phyloP scores from a whole-genome alignment of 92 coral and sea anemone species.

The Blastomussa wellsi region DNA sequence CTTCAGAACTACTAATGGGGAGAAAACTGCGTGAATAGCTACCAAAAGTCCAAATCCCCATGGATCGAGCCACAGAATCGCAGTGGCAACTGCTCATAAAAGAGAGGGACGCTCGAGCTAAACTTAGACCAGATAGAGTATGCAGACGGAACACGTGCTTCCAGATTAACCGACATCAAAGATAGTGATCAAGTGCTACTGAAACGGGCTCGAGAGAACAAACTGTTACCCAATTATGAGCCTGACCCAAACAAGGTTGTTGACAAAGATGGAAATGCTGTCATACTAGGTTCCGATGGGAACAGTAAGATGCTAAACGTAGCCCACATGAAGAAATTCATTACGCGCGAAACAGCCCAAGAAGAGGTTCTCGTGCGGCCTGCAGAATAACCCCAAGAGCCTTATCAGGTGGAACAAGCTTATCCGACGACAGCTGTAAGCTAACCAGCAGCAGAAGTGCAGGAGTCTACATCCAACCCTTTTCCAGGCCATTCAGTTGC shows the following conservation, averaged over 20 bases:
- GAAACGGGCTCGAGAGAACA: too few species aligned
- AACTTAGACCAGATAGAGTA: conserved; percentile 54
- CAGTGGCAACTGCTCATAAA: conserved; percentile 50
- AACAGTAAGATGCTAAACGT: too few species aligned
- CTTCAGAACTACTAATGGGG: conserved; percentile 52
- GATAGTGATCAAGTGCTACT: conserved; percentile 63
- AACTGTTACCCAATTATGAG: too few species aligned
- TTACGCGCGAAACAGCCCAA: background rate
- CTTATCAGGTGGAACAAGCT: background rate
- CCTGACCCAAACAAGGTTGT: too few species aligned
- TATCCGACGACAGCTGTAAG: too few species aligned
- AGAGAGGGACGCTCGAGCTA: too few species aligned
- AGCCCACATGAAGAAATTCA: too few species aligned
- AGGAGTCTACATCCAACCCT: background rate
- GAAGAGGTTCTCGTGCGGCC: background rate
- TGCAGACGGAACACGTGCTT: conserved; percentile 53
- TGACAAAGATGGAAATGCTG: too few species aligned
- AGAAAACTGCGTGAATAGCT: conserved; percentile 55
- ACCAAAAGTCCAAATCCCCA: too few species aligned
- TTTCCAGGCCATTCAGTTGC: background rate
- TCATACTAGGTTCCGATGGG: too few species aligned
- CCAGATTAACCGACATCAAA: too few species aligned
- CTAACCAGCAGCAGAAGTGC: background rate
- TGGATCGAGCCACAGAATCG: conserved; percentile 40
- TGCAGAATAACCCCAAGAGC: background rate